phyloP scores from a whole-genome alignment of 2,113 vertebrate species.

The Pycnonotus jocosus region DNA sequence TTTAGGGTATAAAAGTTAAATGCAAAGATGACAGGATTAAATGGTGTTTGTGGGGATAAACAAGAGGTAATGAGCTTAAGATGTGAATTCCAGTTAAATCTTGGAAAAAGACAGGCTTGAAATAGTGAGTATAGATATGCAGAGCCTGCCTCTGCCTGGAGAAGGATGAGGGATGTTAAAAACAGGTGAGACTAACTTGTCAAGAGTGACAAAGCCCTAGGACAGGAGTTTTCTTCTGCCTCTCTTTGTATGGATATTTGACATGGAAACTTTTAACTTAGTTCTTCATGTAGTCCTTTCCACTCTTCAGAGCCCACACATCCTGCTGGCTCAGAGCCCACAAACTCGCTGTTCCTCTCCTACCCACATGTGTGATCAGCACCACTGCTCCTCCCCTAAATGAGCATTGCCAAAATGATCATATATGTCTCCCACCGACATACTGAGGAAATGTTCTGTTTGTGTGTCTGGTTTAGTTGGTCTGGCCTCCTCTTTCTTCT shows the following conservation, averaged over 20 bases:
- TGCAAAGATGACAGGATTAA: neutral
- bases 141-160: neutral
- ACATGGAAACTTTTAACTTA: neutral
- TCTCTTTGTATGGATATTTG: neutral
- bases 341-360: fast-evolving
- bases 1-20: neutral
- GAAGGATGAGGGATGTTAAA: neutral
- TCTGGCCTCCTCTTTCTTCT: neutral
- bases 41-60: neutral
- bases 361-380: fast-evolving
- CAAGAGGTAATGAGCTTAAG: neutral
- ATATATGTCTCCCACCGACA: neutral
- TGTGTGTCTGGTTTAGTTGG: neutral
- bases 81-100: neutral
- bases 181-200: neutral
- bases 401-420: neutral
- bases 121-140: neutral
- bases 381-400: neutral
- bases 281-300: neutral
- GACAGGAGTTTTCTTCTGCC: neutral
- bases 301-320: neutral
- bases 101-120: neutral
- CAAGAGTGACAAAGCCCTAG: neutral
- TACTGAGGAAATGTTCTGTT: neutral
- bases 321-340: neutral